Evolutionary conservation across 2,888 invertebrate genomes (phyloP), one percentile per base, ranked within the genome.

Genomic region (Steinernema hermaphroditum): DNA sequence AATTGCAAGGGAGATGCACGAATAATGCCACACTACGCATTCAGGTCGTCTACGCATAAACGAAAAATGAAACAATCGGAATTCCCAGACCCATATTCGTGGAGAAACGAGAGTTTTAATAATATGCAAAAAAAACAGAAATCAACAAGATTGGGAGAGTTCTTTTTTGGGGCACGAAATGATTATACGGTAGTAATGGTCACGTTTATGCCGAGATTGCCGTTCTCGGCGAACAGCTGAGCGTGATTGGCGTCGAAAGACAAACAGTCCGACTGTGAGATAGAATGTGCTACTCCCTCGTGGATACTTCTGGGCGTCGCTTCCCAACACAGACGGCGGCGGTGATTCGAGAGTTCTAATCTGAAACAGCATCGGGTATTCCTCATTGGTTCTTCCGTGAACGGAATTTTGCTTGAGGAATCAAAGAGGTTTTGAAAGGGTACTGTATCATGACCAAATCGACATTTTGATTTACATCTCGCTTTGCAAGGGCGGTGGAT

Each of bases 171-270:
- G 46, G 27, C 12, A 29, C 27, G 29, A 9, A 6, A 19, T 41
- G 1, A 41, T 72, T 57, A 78, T 22, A 77, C 73, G 91, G 93
- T 92, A 81, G 94, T 94, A 89, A 98, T 98, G 88, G 98, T 98
- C 86, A 98, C 98, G 90, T 98, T 98, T 86, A 98, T 98, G 84
- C 96, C 97, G 81, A 98, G 91, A 89, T 98, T 98, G 68, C 97
- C 97, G 89, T 96, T 97, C 88, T 98, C 98, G 72, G 98, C 96
- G 90, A 99, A 99, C 75, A 96, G 90, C 89, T 96, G 94, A 78
- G 98, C 98, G 87, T 96, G 94, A 80, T 94, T 93, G 72, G 96
- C 95, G 88, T 99, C 98, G 89, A 98, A 99, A 77, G 97, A 96
- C 77, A 98, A 91, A 88, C 98, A 99, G 90, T 99, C 98, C 29